phyloP scores from a whole-genome alignment of 2,797 vertebrate genomes.

The Tympanoctomys barrerae region DNA sequence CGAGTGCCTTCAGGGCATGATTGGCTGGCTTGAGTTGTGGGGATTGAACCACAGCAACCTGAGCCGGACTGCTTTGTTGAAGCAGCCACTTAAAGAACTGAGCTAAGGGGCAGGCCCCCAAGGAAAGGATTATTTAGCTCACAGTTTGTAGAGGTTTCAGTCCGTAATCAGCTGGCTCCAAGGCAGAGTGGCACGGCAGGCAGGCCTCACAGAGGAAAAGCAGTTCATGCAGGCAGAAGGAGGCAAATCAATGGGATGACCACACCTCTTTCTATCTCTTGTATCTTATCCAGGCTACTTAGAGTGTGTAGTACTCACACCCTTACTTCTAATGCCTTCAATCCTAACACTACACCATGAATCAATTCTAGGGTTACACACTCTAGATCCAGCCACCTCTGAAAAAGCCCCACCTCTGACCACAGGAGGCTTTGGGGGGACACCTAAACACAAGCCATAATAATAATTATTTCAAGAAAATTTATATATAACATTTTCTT shows the following conservation, averaged over 20 bases:
- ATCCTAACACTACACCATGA: not conserved
- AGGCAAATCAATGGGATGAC: not conserved
- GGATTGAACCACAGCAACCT: too few relatives aligned
- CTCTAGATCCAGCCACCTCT: not conserved
- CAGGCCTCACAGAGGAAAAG: not conserved
- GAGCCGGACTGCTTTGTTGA: too few relatives aligned
- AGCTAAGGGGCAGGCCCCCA: too few relatives aligned
- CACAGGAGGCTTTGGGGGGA: not conserved
- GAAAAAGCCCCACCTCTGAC: not conserved
- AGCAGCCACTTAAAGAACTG: too few relatives aligned
- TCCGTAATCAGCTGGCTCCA: not conserved
- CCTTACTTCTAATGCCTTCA: not conserved
- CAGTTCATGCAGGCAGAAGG: not conserved
- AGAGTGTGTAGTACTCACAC: not conserved
- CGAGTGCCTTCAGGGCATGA: too few relatives aligned
- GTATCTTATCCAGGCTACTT: not conserved
- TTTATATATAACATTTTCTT: constrained; percentile 5
- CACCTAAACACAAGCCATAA: not conserved
- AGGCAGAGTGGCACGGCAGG: not conserved
- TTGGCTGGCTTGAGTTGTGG: too few relatives aligned
- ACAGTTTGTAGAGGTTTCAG: not conserved
- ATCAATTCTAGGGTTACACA: not conserved
- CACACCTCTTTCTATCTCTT: not conserved
- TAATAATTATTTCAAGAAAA: constrained; percentile 28
- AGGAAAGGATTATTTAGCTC: not conserved